Conservation (phyloP, 2,797 vertebrate genomes). For the Scleropages formosus region DNA sequence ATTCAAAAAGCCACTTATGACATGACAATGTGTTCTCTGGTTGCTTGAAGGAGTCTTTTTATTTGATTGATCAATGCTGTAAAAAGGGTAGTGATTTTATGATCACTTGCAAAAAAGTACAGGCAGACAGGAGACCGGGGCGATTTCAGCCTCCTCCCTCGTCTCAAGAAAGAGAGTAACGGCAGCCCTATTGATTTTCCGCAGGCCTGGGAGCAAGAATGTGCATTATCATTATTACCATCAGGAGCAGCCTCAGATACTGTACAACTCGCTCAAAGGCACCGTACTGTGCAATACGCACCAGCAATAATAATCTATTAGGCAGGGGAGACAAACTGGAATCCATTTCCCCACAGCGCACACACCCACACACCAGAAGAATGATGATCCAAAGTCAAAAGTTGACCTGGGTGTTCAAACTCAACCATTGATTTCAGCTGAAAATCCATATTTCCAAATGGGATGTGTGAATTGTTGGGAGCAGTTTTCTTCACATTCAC, state of each 20-base stretch:
- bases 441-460: constrained; percentile 38
- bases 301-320: constrained; percentile 29
- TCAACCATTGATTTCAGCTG: constrained; percentile 24
- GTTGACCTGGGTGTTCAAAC: background rate
- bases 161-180: constrained; percentile 27
- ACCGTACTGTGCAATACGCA: constrained; percentile 22
- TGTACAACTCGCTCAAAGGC: constrained; percentile 14
- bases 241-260: constrained; percentile 30
- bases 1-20: constrained; percentile 40
- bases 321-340: background rate
- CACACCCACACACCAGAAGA: background rate
- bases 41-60: constrained; percentile 35
- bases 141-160: constrained; percentile 25
- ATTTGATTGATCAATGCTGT: constrained; percentile 46
- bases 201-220: constrained; percentile 36
- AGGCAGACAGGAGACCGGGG: constrained; percentile 28
- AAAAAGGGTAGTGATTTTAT: constrained; percentile 40
- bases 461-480: constrained; percentile 1
- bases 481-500: background rate
- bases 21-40: constrained; percentile 42
- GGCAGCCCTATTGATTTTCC: constrained; percentile 43
- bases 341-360: background rate
- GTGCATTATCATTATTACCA: constrained; percentile 39
- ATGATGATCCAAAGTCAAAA: background rate
- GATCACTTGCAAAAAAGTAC: constrained; percentile 40